Percentiles rank a stretch among this genome's conserved stretches.
Conservation (phyloP, 1,140 invertebrate genomes). For the Luehdorfia chinensis region DNA sequence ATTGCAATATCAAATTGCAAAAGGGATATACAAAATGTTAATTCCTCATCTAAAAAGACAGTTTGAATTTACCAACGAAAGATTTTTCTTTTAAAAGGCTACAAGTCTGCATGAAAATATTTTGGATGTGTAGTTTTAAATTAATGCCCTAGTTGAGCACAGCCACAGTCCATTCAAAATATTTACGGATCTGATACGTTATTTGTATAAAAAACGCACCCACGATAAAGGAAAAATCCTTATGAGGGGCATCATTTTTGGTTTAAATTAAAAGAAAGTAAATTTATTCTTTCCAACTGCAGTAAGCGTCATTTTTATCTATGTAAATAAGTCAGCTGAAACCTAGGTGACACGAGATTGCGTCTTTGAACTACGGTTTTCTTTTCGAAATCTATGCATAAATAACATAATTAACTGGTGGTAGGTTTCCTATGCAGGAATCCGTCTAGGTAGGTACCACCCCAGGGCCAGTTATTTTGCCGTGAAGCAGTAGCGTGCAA, state of each 20-base stretch:
- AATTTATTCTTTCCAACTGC: too few species aligned
- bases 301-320: too few species aligned
- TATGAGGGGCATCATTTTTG: not conserved
- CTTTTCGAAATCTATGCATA: too few species aligned
- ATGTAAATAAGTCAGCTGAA: too few species aligned
- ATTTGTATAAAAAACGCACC: slow-evolving; percentile 11
- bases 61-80: slow-evolving; percentile 14
- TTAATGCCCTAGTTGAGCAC: slow-evolving; percentile 14
- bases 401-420: too few species aligned
- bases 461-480: too few species aligned
- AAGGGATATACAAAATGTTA: slow-evolving; percentile 2
- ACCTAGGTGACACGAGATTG: too few species aligned
- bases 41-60: slow-evolving; percentile 4
- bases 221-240: too few species aligned
- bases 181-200: slow-evolving; percentile 1
- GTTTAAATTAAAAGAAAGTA: not conserved
- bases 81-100: slow-evolving; percentile 15
- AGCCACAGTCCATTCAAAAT: slow-evolving; percentile 7
- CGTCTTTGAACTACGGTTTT: too few species aligned
- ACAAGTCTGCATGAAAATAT: slow-evolving; percentile 16
- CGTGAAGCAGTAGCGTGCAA: too few species aligned
- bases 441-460: too few species aligned
- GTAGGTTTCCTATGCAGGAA: too few species aligned
- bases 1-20: not conserved
- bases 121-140: slow-evolving; percentile 14